Evolutionary conservation across 2,797 vertebrate genomes (phyloP).

Genomic region (Salarias fasciatus): DNA sequence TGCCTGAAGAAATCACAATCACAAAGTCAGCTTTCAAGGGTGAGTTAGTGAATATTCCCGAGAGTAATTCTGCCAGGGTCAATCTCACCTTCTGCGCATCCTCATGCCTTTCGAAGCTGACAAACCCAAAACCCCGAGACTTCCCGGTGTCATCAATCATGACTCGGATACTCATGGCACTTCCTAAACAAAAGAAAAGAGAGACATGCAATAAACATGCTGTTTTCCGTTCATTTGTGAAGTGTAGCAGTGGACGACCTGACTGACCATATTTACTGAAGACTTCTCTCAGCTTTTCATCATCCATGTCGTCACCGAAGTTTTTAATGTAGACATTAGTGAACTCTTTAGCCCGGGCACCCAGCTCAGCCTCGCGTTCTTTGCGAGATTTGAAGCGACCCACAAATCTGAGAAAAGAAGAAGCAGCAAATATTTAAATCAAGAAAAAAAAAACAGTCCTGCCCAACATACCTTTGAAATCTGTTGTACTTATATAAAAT

Average conservation of each 20-base stretch:
- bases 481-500: neutral
- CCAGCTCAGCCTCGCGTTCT: slow-evolving; percentile 96
- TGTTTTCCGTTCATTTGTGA: neutral
- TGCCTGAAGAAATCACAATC: slow-evolving; percentile 78
- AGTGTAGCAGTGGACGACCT: slow-evolving; percentile 7
- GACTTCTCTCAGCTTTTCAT: slow-evolving; percentile 94
- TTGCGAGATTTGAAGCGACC: slow-evolving; percentile 98
- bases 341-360: slow-evolving; percentile 95
- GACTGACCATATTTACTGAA: slow-evolving; percentile 93
- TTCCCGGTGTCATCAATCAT: slow-evolving; percentile 95
- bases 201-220: too few relatives aligned
- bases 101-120: slow-evolving; percentile 97
- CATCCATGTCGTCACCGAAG: slow-evolving; percentile 98
- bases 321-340: slow-evolving; percentile 99
- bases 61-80: neutral
- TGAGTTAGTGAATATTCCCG: too few relatives aligned
- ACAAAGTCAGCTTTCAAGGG: neutral
- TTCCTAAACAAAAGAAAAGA: slow-evolving; percentile 78
- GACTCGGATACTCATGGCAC: slow-evolving; percentile 94
- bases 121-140: slow-evolving; percentile 97
- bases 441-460: neutral
- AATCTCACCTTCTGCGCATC: slow-evolving; percentile 92
- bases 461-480: neutral
- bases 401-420: slow-evolving; percentile 85
- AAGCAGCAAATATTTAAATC: neutral